These are phyloP conservation scores for Apis cerana DNA, from an alignment of 1,140 invertebrate species.

Conservation along the genomic window DNA sequence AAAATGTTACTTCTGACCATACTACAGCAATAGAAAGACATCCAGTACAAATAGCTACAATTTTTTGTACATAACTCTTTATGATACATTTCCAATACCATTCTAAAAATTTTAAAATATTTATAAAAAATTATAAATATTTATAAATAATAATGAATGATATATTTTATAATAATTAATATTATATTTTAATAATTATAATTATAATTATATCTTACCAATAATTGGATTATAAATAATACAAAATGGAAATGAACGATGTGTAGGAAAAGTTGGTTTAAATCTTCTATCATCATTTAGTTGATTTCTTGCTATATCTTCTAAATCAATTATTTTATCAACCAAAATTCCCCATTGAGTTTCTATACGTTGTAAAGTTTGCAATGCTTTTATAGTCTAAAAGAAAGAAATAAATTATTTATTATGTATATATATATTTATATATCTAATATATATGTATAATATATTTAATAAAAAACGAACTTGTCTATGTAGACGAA, in stretches of 20 bases:
- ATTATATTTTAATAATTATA: slow-evolving; percentile 83
- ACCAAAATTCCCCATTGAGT: slow-evolving; percentile 95
- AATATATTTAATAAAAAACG: slow-evolving; percentile 10
- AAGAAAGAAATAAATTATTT: slow-evolving; percentile 49
- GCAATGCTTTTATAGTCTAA: slow-evolving; percentile 92
- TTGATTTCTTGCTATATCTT: slow-evolving; percentile 93
- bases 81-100: slow-evolving; percentile 97
- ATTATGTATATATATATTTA: slow-evolving; percentile 7
- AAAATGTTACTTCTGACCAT: slow-evolving; percentile 99
- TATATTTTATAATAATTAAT: neutral
- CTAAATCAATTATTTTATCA: slow-evolving; percentile 89
- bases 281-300: slow-evolving; percentile 88
- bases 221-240: slow-evolving; percentile 86
- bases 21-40: slow-evolving; percentile 94
- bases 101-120: slow-evolving; percentile 83
- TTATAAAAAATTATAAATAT: slow-evolving; percentile 30
- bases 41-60: slow-evolving; percentile 87
- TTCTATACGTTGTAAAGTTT: slow-evolving; percentile 93
- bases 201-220: slow-evolving; percentile 83
- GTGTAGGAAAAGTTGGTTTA: slow-evolving; percentile 87
- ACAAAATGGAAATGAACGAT: slow-evolving; percentile 82
- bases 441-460: neutral
- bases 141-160: slow-evolving; percentile 3
- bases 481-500: slow-evolving; percentile 90
- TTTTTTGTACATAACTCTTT: slow-evolving; percentile 88